A percentile compares a stretch with the other conserved stretches of the same genome.
These are phyloP conservation scores for Poecile montanus DNA, from an alignment of 2,797 vertebrate species.

Conservation along the genomic window DNA sequence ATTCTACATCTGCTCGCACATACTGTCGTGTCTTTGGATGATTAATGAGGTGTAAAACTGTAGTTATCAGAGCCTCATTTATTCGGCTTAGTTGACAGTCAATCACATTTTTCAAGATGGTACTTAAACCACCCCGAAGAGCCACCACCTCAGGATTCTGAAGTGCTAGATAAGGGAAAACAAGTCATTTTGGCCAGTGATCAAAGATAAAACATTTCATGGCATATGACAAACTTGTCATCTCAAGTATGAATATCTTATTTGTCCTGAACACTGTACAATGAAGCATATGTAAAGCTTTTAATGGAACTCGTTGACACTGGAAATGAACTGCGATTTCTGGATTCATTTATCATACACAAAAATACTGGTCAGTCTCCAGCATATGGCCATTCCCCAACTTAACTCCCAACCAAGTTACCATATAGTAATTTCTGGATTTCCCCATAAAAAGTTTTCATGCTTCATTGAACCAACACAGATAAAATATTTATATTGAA, in stretches of 20 bases:
- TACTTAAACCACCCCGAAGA: slow-evolving; percentile 93
- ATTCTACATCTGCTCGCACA: slow-evolving; percentile 92
- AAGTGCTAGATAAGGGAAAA: slow-evolving; percentile 83
- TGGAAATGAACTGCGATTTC: not conserved
- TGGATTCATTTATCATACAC: not conserved
- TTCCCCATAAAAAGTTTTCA: not conserved
- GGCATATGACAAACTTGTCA: not conserved
- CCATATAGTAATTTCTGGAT: not conserved
- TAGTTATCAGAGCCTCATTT: slow-evolving; percentile 98
- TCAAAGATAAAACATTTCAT: not conserved
- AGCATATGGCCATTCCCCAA: not conserved
- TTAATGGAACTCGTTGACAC: not conserved
- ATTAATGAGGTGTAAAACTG: slow-evolving; percentile 97
- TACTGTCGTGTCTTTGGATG: slow-evolving; percentile 96
- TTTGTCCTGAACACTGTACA: not conserved
- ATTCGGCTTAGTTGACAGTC: slow-evolving; percentile 98
- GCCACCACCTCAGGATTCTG: slow-evolving; percentile 98
- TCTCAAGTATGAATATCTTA: not conserved
- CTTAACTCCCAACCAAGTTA: not conserved
- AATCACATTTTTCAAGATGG: slow-evolving; percentile 97
- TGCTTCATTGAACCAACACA: not conserved
- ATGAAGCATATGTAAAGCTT: not conserved
- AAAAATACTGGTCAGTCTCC: not conserved
- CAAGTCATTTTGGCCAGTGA: not conserved
- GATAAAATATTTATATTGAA: not conserved